Evolutionary conservation across 2,888 invertebrate genomes (phyloP).

Genomic region (Rhagium mordax): DNA sequence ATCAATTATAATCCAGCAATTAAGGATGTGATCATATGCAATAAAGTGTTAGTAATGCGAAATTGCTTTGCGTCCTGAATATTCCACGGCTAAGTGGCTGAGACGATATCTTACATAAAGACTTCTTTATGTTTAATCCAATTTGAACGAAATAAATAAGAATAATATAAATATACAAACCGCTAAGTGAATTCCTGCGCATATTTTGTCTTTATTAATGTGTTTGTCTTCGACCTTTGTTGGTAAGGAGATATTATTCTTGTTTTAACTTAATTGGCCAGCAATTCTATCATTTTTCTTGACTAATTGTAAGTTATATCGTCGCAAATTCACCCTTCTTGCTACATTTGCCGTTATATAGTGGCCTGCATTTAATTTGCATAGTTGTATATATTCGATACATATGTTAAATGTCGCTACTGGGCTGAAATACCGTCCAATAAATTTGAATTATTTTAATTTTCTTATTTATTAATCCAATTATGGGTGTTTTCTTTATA

Average conservation of each 20-base stretch:
- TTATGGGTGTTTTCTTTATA: slow-evolving; percentile 61
- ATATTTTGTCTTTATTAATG: slow-evolving; percentile 33
- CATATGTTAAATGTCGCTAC: slow-evolving; percentile 61
- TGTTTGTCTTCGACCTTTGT: slow-evolving; percentile 34
- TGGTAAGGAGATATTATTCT: slow-evolving; percentile 16
- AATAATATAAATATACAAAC: slow-evolving; percentile 29
- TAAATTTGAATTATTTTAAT: slow-evolving; percentile 64
- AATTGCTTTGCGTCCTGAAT: neutral
- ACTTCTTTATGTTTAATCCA: slow-evolving; percentile 36
- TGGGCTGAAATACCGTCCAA: slow-evolving; percentile 60
- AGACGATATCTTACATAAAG: slow-evolving; percentile 1
- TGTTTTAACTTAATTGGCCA: slow-evolving; percentile 51
- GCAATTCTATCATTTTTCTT: slow-evolving; percentile 50
- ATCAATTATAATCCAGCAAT: neutral
- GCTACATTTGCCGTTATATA: slow-evolving; percentile 45
- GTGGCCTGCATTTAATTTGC: slow-evolving; percentile 56
- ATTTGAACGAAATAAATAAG: slow-evolving; percentile 36
- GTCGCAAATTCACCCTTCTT: slow-evolving; percentile 52
- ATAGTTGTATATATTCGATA: slow-evolving; percentile 63
- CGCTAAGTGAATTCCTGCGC: slow-evolving; percentile 35
- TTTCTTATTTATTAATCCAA: slow-evolving; percentile 63
- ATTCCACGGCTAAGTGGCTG: neutral
- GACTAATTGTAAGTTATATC: slow-evolving; percentile 61
- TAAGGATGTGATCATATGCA: no score
- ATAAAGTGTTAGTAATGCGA: neutral